Conservation (phyloP, 23 tunicate genomes). For the Clavelina lepadiformis region DNA sequence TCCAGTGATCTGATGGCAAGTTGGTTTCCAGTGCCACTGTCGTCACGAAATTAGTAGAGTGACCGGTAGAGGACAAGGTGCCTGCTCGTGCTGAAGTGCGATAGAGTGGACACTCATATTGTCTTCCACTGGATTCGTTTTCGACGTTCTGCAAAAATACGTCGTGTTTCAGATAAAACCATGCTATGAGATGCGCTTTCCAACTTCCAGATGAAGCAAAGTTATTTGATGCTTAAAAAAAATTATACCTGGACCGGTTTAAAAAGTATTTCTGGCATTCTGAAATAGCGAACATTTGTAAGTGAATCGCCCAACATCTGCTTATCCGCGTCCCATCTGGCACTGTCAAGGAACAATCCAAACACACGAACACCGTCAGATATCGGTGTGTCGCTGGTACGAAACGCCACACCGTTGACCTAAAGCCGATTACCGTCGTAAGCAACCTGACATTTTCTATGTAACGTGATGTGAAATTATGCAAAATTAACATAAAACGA, state of each 20-base stretch:
- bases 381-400: conserved; percentile 20
- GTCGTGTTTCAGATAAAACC: too few species aligned
- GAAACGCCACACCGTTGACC: conserved; percentile 67
- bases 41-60: conserved; percentile 90
- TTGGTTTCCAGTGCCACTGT: conserved; percentile 45
- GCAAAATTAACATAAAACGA: too few species aligned
- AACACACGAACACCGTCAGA: conserved; percentile 77
- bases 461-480: too few species aligned
- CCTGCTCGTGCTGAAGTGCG: conserved; percentile 88
- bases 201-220: too few species aligned
- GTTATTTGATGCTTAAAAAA: too few species aligned
- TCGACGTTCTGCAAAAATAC: too few species aligned
- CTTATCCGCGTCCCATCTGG: conserved; percentile 42
- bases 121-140: too few species aligned
- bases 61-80: conserved; percentile 92
- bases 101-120: conserved; percentile 85
- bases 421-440: too few species aligned
- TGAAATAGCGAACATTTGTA: conserved; percentile 41
- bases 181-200: too few species aligned
- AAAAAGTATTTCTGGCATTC: conserved; percentile 82
- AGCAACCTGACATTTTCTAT: too few species aligned
- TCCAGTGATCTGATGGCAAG: conserved; percentile 71
- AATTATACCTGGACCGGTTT: conserved; percentile 57
- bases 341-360: conserved; percentile 83
- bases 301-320: conserved; percentile 40